Percentiles rank a stretch among this genome's conserved stretches.
These are phyloP conservation scores for Pachymerium ferrugineum DNA, from an alignment of 2,888 invertebrate species.

Conservation along the genomic window DNA sequence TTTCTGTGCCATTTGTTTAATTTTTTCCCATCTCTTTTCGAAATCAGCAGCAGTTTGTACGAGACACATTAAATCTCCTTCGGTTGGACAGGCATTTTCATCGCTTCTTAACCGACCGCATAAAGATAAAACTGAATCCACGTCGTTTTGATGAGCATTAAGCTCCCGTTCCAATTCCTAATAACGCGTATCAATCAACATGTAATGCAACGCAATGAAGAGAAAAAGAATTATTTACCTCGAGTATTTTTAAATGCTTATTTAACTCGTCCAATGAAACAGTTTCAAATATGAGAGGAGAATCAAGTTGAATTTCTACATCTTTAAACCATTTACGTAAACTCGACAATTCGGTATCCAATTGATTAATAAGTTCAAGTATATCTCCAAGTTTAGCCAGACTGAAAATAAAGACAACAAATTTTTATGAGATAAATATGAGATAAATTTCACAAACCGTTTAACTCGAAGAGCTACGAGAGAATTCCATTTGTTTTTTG, in stretches of 20 bases:
- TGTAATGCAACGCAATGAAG: conserved; percentile 24
- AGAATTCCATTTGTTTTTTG: conserved; percentile 34
- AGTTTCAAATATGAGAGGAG: conserved; percentile 62
- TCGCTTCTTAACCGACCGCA: conserved; percentile 33
- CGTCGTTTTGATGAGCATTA: conserved; percentile 68
- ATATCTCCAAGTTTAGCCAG: conserved; percentile 27
- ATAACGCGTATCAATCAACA: too few relatives aligned
- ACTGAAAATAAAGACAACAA: not conserved
- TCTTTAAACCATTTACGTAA: conserved; percentile 66
- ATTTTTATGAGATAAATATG: not conserved
- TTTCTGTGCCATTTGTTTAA: not conserved
- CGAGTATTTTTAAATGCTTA: conserved; percentile 63
- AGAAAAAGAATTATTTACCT: conserved; percentile 14
- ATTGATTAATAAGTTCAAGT: conserved; percentile 61
- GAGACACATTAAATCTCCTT: conserved; percentile 30
- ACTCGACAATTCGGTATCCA: conserved; percentile 66
- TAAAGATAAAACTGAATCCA: conserved; percentile 70
- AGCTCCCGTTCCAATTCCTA: conserved; percentile 64
- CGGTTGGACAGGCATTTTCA: conserved; percentile 2
- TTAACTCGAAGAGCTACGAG: conserved; percentile 19
- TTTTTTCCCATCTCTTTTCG: conserved; percentile 33
- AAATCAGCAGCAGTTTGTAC: conserved; percentile 28
- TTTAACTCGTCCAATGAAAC: conserved; percentile 62
- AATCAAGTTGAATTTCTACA: conserved; percentile 64
- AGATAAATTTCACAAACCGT: conserved; percentile 29